Percentiles rank a stretch among this genome's conserved stretches.
Conservation (phyloP, 2,888 invertebrate genomes). For the Malthinus flaveolus region DNA sequence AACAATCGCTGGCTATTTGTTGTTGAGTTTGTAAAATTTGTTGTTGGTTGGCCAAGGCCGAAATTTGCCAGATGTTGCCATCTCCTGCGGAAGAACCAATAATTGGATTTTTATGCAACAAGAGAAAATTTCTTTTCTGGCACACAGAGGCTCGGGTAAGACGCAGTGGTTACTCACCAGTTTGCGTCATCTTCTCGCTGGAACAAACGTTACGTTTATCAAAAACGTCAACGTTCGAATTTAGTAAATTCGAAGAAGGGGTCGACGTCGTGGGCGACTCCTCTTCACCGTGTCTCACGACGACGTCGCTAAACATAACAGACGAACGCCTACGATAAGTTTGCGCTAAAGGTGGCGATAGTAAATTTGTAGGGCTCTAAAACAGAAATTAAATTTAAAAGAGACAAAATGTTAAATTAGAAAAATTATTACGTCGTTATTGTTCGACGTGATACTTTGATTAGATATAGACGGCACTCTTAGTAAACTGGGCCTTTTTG, state of each 20-base stretch:
- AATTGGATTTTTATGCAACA: no score
- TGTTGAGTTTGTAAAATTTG: constrained; percentile 44
- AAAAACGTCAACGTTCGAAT: constrained; percentile 41
- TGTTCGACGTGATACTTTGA: constrained; percentile 57
- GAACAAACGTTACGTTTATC: constrained; percentile 71
- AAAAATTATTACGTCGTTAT: constrained; percentile 46
- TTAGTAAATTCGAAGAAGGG: constrained; percentile 46
- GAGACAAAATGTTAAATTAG: background rate
- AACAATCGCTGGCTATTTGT: constrained; percentile 59
- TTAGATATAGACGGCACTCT: constrained; percentile 65
- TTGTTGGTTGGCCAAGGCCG: constrained; percentile 42
- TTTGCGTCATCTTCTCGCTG: constrained; percentile 89
- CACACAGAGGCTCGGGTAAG: no score
- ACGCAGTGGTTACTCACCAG: constrained; percentile 57
- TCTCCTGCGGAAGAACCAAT: constrained; percentile 55
- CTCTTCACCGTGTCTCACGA: constrained; percentile 68
- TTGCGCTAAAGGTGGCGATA: constrained; percentile 74
- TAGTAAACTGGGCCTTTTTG: constrained; percentile 61
- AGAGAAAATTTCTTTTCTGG: no score
- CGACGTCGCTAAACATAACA: constrained; percentile 88
- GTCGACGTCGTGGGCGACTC: constrained; percentile 41
- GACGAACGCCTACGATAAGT: constrained; percentile 76
- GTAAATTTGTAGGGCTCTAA: constrained; percentile 69
- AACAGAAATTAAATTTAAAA: constrained; percentile 2
- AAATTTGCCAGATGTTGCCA: constrained; percentile 70